Evolutionary conservation across 1,140 invertebrate species (phyloP), one percentile per base, ranked within the genome.

Genomic region (Drosophila baimaii): DNA sequence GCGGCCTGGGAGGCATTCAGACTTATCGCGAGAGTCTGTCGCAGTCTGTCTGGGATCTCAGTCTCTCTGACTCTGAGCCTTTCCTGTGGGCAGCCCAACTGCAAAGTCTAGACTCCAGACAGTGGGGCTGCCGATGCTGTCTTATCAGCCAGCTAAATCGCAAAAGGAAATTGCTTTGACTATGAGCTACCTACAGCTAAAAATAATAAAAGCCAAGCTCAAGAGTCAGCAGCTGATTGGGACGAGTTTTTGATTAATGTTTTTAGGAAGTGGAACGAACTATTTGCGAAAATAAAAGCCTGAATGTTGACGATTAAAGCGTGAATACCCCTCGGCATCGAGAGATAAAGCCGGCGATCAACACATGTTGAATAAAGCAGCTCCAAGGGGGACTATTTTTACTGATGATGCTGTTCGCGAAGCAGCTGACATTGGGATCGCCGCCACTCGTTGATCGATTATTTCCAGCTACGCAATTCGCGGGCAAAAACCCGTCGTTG

Each of bases 41-140:
- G 56, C 21, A 44, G 43, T 43, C 72, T 64, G 74, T 70, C 77
- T 76, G 57, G 57, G 54, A 63, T 77, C 77, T 64, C 12, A 41
- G 25, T n/a, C 6, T n/a, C 33, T 6, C 33, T 15, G 49, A 33
- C 29, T 52, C 2, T 15, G 12, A 9, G 71, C 31, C 62, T 81
- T 82, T 72, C 59, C 75, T 79, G 79, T 89, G 83, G 84, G 76
- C 69, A 61, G 70, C 25, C 33, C n/a, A 17, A 56, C 47, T 61
- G 17, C 56, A 9, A 31, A 41, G 83, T 86, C 83, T 86, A 86
- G 82, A 86, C 82, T 86, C 83, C 88, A 86, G 82, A 86, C 82
- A 44, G 46, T 46, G 41, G 43, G 47, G 70, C 69, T 51, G 52
- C 56, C 71, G 61, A 43, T 33, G 43, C 37, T 49, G 54, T 39